Evolutionary conservation across 2,113 vertebrate species (phyloP), one percentile per base, ranked within the genome.

Genomic region (Paradisaea rubra): DNA sequence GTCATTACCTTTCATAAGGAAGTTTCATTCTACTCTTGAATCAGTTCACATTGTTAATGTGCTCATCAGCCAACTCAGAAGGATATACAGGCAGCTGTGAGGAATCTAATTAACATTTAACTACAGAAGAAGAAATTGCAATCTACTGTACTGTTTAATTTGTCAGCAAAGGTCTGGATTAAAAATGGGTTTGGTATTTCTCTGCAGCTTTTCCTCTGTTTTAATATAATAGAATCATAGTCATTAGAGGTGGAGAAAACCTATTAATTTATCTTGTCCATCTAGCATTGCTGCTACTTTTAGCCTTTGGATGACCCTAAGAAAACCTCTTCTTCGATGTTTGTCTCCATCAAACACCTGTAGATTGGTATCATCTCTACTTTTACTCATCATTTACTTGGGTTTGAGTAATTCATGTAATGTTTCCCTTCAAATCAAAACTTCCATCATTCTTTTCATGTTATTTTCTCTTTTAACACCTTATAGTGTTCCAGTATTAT

Each of bases 21-120:
- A 91, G 91, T 86, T 91, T 88, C 10, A 2, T 49, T 79, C 39
- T 71, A 86, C 49, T 89, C 77, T 83, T 83, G 81, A 94, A 94
- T 96, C 84, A 83, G 69, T 44, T 91, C 15, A 54, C 35, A 80
- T 91, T 91, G 93, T 94, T 93, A 76, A 89, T 68, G 63, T 57
- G 49, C 53, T 91, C 88, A 54, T 91, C 77, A 86, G 53, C 49
- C 49, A 63, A 19, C 72, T 89, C 72, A 54, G 18, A 54, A 54
- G 68, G 71, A 89, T 80, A 83, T 44, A 68, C 72, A 93, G 85
- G 49, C 57, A 91, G 88, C 88, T 94, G 91, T 7, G 0, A 96
- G 59, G 57, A 82, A 93, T 80, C 81, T 53, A 28, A 52, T 50
- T 50, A 50, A 50, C 13, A 50, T 50, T 50, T 50, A 12, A 50